phyloP scores from a whole-genome alignment of 2,797 vertebrate genomes.

The Hemitrygon akajei region DNA sequence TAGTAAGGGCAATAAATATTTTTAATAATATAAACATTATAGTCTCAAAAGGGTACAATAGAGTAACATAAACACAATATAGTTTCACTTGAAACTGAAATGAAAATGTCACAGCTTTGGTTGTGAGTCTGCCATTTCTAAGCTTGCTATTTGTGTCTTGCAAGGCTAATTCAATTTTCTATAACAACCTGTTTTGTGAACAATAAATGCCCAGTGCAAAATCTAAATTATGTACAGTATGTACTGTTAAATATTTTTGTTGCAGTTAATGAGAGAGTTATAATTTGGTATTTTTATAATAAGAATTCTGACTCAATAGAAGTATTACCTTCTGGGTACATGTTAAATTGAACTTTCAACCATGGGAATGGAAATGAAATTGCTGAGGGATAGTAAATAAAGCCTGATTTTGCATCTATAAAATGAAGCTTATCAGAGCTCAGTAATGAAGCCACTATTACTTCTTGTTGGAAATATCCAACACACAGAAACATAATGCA shows the following conservation, averaged over 20 bases:
- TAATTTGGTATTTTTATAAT: neutral
- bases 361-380: neutral
- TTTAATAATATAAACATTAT: neutral
- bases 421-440: neutral
- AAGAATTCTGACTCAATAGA: neutral
- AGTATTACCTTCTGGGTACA: neutral
- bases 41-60: neutral
- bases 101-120: neutral
- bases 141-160: neutral
- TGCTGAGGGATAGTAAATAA: neutral
- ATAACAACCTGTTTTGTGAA: neutral
- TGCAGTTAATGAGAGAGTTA: neutral
- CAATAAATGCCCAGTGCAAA: neutral
- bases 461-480: neutral
- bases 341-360: neutral
- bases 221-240: neutral
- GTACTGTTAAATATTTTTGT: neutral
- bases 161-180: neutral
- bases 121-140: neutral
- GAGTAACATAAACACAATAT: neutral
- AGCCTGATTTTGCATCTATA: neutral
- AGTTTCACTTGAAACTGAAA: neutral
- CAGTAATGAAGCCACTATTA: neutral
- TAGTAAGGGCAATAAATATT: neutral
- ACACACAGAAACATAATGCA: neutral